A percentile compares a stretch with the other conserved stretches of the same genome.
phyloP scores from a whole-genome alignment of 2,113 vertebrate species.

The Todiramphus chloris region DNA sequence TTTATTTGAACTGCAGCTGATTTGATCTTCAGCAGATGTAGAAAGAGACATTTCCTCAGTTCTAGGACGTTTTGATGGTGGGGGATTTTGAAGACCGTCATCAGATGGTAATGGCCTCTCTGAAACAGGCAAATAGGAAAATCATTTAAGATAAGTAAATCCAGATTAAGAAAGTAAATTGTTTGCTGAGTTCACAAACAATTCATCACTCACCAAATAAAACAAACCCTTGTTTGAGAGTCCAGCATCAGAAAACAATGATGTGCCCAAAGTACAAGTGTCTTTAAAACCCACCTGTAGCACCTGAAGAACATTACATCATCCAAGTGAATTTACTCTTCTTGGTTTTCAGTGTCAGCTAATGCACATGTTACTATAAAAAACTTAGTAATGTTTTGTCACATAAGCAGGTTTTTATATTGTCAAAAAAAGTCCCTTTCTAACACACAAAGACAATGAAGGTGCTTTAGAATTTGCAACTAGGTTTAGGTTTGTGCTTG shows the following conservation, averaged over 20 bases:
- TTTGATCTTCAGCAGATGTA: not conserved
- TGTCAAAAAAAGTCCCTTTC: not conserved
- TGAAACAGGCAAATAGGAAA: constrained; percentile 53
- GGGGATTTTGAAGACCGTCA: constrained; percentile 79
- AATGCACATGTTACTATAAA: too few relatives aligned
- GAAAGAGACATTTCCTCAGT: constrained; percentile 54
- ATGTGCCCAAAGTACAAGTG: not conserved
- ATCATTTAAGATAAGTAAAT: not conserved
- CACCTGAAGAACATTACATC: not conserved
- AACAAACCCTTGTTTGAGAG: not conserved
- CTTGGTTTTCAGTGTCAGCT: not conserved
- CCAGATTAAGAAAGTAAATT: not conserved
- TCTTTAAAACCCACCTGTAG: not conserved
- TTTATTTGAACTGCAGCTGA: not conserved
- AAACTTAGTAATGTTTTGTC: not conserved
- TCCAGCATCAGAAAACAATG: not conserved
- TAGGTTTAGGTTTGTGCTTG: not conserved
- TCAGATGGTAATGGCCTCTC: constrained; percentile 77
- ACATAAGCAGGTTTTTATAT: not conserved
- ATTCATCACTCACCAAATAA: not conserved
- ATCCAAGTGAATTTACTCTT: not conserved
- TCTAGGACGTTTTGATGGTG: constrained; percentile 83
- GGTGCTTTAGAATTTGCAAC: not conserved
- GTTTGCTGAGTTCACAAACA: not conserved
- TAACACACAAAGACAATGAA: not conserved